These are phyloP conservation scores for Drosophila anomelani DNA, from an alignment of 2,888 invertebrate genomes.

Conservation along the genomic window DNA sequence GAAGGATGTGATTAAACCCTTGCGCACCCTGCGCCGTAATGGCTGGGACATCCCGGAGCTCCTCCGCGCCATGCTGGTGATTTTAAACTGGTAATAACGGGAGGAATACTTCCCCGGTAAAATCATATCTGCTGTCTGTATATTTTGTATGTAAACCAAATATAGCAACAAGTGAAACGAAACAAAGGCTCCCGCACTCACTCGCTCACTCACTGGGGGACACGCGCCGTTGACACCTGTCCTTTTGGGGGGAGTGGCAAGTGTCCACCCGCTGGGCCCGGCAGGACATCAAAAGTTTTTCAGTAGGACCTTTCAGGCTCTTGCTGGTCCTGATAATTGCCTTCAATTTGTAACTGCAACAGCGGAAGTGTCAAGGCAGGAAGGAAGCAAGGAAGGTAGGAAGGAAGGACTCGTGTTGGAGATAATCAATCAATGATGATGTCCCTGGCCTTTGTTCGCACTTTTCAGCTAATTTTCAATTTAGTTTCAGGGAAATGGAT, in stretches of 20 bases:
- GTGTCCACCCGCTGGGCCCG: slow-evolving; percentile 11
- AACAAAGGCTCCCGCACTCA: slow-evolving; percentile 4
- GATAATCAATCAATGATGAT: slow-evolving; percentile 24
- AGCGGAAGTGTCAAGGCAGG: slow-evolving; percentile 18
- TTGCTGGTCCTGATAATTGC: slow-evolving; percentile 22
- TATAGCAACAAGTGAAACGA: slow-evolving; percentile 47
- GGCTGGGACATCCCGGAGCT: slow-evolving; percentile 66
- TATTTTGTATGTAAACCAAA: slow-evolving; percentile 36
- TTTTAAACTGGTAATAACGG: slow-evolving; percentile 59
- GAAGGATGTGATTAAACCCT: slow-evolving; percentile 50
- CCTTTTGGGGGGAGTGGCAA: neutral
- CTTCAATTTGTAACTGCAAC: slow-evolving; percentile 37
- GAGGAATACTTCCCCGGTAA: neutral
- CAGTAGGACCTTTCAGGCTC: neutral
- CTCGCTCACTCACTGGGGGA: slow-evolving; percentile 2
- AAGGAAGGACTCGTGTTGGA: slow-evolving; percentile 18
- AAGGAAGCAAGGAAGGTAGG: slow-evolving; percentile 5
- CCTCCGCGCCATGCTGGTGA: slow-evolving; percentile 40
- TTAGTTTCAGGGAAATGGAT: neutral
- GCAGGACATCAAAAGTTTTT: slow-evolving; percentile 37
- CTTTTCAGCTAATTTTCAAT: slow-evolving; percentile 6
- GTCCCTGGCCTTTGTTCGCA: slow-evolving; percentile 14
- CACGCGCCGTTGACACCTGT: slow-evolving; percentile 16
- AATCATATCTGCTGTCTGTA: slow-evolving; percentile 1
- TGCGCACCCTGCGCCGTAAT: slow-evolving; percentile 58